Evolutionary conservation across 2,797 vertebrate species (phyloP).

Genomic region (Phoebastria nigripes): DNA sequence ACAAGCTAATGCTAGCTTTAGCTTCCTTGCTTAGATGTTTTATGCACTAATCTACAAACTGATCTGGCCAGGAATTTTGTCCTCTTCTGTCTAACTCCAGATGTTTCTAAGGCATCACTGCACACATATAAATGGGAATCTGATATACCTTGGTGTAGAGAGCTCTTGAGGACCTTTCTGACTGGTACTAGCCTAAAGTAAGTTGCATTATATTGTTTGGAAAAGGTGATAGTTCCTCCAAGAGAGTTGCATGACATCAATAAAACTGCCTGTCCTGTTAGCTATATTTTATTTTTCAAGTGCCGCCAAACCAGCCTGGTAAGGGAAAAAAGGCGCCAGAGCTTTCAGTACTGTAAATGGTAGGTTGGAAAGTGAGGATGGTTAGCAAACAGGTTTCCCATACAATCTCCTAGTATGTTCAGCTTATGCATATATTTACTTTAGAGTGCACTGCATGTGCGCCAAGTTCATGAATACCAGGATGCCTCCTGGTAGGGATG

Average conservation of each 20-base stretch:
- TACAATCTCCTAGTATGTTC: background rate
- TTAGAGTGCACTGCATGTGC: background rate
- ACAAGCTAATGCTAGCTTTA: background rate
- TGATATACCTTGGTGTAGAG: background rate
- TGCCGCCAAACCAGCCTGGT: background rate
- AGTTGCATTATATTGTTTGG: background rate
- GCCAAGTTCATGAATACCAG: background rate
- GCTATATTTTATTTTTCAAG: background rate
- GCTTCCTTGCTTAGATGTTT: background rate
- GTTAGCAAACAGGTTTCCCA: slow-evolving; percentile 3
- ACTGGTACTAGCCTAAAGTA: background rate
- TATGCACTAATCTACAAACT: background rate
- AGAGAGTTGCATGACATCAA: background rate
- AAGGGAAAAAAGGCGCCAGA: rapidly evolving
- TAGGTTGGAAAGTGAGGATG: background rate
- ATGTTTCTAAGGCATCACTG: background rate
- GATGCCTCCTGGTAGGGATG: background rate
- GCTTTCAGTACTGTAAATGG: background rate
- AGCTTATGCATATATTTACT: slow-evolving; percentile 43
- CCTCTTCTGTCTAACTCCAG: background rate
- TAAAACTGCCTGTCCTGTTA: background rate
- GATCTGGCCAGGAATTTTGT: background rate
- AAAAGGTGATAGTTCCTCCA: background rate
- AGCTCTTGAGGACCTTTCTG: background rate
- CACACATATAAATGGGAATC: background rate